Evolutionary conservation across 2,113 vertebrate species (phyloP), one percentile per base, ranked within the genome.

Genomic region (Syngnathoides biaculeatus): DNA sequence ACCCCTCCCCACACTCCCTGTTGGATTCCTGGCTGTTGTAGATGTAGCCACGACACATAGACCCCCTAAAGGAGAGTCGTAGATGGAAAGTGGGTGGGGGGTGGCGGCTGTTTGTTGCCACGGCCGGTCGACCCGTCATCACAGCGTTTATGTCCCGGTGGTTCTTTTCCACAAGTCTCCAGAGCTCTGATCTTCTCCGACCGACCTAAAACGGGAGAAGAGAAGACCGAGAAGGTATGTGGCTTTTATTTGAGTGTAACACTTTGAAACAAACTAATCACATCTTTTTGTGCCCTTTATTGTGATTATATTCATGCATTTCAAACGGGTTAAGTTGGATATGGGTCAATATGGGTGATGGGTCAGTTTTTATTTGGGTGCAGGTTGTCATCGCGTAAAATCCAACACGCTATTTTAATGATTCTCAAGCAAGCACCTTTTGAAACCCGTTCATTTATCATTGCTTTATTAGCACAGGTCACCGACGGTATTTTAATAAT

Each of bases 71-170:
- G 75, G 38, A 56, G 45, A 60, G 20, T 69, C 65, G 71, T 38
- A 68, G 65, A 75, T 71, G 68, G 81, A 67, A 77, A 60, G 72
- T 64, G 74, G 69, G 78, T 75, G 77, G 75, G 58, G 67, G 74
- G 65, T 43, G 68, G 22, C 3, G 11, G 19, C 52, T 57, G 59
- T n/a, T 59, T 22, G 38, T 40, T 68, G 68, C 47, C 71, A 52
- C 45, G 26, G 22, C 57, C 43, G 24, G 14, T 53, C 56, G 71
- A 59, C 55, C 59, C 48, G 67, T 80, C 69, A 67, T 71, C 84
- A 78, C 78, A 71, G 82, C 75, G 73, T 71, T 72, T 63, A 64
- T 71, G 77, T 83, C 79, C 69, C 77, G 61, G 68, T 69, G 67
- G 79, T 83, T 68, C 50, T 72, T 66, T 84, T 64, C 71, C 67